Evolutionary conservation across 2,797 vertebrate species (phyloP).

Genomic region (Sebastes elongatus): DNA sequence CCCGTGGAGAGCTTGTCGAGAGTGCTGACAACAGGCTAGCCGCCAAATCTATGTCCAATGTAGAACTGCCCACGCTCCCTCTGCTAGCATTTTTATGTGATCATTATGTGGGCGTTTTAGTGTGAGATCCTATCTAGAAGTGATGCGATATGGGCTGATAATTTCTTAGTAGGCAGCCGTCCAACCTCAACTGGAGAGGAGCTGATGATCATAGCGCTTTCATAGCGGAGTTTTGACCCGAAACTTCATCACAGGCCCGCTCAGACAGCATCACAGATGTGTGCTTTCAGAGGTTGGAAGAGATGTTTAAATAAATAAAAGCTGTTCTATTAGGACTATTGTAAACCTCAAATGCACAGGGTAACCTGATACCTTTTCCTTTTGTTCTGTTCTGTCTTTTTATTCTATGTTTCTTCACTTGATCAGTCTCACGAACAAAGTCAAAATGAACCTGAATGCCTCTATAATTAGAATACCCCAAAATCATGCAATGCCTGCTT

Average conservation of each 20-base stretch:
- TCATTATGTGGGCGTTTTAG: slow-evolving; percentile 70
- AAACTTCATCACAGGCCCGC: slow-evolving; percentile 4
- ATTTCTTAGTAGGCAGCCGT: slow-evolving; percentile 61
- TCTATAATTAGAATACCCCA: not conserved
- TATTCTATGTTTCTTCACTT: not conserved
- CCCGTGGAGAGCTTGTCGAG: slow-evolving; percentile 53
- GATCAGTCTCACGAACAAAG: not conserved
- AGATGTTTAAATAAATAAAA: not conserved
- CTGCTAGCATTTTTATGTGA: slow-evolving; percentile 78
- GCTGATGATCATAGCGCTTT: slow-evolving; percentile 28
- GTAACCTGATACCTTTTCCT: not conserved
- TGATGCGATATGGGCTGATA: slow-evolving; percentile 67
- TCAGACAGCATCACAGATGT: not conserved
- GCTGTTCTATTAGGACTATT: not conserved
- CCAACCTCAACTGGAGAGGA: slow-evolving; percentile 43
- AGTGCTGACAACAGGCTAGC: slow-evolving; percentile 62
- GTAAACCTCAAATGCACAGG: not conserved
- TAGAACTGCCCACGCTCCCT: slow-evolving; percentile 77
- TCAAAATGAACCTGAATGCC: not conserved
- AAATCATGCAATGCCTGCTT: not conserved
- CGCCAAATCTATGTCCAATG: slow-evolving; percentile 71
- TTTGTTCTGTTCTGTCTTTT: not conserved
- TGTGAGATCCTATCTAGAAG: slow-evolving; percentile 69
- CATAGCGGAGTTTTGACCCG: slow-evolving; percentile 20
- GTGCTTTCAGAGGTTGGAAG: not conserved